These are phyloP conservation scores for Drosophila willistoni DNA, from an alignment of 1,140 invertebrate genomes.

Conservation along the genomic window DNA sequence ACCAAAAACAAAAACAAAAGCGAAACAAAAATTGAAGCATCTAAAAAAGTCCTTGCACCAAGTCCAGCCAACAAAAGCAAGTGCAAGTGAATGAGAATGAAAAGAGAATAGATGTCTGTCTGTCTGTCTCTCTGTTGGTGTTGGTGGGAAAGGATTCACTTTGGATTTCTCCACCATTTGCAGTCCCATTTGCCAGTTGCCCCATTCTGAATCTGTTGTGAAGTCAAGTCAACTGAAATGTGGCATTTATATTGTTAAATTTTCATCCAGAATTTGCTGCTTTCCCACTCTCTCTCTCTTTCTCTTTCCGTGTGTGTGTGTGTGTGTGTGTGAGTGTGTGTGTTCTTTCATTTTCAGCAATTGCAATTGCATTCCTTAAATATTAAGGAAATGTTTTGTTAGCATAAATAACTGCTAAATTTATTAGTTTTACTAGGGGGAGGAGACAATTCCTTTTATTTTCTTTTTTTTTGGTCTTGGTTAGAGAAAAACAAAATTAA, in stretches of 20 bases:
- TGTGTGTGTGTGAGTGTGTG: slow-evolving; percentile 1
- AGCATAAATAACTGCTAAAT: slow-evolving; percentile 12
- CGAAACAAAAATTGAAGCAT: background rate
- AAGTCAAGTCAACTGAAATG: slow-evolving; percentile 40
- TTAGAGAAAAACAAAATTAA: too few species aligned
- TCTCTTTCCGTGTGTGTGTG: background rate
- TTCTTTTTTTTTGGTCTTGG: background rate
- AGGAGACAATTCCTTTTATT: background rate
- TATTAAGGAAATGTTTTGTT: slow-evolving; percentile 11
- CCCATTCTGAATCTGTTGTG: slow-evolving; percentile 13
- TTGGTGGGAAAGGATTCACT: slow-evolving; percentile 26
- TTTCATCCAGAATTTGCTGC: background rate
- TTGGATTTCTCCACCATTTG: slow-evolving; percentile 30
- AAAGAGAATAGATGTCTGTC: background rate
- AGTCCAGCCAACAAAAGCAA: background rate
- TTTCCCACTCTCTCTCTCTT: background rate
- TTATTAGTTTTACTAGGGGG: background rate
- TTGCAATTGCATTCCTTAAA: slow-evolving; percentile 13
- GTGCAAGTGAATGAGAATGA: background rate
- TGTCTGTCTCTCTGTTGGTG: background rate
- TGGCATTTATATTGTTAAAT: slow-evolving; percentile 41
- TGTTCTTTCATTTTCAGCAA: slow-evolving; percentile 12
- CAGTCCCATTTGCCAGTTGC: slow-evolving; percentile 19
- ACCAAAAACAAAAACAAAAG: slow-evolving; percentile 47
- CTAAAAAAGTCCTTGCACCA: slow-evolving; percentile 3